phyloP scores from a whole-genome alignment of 2,797 vertebrate genomes.

The Macrochelys suwanniensis region DNA sequence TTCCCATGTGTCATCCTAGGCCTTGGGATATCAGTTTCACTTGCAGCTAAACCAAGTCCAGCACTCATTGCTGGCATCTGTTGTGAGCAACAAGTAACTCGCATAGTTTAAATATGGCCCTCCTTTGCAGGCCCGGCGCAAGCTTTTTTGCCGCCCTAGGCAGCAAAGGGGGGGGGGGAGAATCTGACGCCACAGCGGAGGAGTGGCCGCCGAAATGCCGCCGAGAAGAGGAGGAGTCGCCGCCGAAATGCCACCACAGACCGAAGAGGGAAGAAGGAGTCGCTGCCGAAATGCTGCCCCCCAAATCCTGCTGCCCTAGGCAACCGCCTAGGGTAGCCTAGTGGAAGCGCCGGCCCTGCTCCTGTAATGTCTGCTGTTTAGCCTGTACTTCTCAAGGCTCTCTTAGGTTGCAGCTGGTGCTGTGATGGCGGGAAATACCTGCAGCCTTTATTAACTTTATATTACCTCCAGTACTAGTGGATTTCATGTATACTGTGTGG shows the following conservation, averaged over 20 bases:
- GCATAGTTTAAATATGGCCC: conserved; percentile 12
- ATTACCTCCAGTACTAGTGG: not conserved
- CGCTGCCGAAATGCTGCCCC: too few species aligned
- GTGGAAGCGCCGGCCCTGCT: too few species aligned
- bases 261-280: too few species aligned
- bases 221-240: too few species aligned
- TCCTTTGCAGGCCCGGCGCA: not conserved
- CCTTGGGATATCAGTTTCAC: conserved; percentile 37
- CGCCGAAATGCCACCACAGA: too few species aligned
- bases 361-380: conserved; percentile 17
- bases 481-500: not conserved
- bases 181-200: too few species aligned
- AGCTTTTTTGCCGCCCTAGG: too few species aligned
- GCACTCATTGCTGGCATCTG: not conserved
- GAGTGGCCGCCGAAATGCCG: too few species aligned
- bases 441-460: conserved; percentile 9
- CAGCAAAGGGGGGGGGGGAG: too few species aligned
- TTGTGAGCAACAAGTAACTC: not conserved
- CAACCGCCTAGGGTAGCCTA: too few species aligned
- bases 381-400: not conserved
- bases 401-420: not conserved
- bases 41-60: not conserved
- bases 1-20: not conserved
- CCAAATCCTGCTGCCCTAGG: too few species aligned
- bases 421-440: not conserved